phyloP scores from a whole-genome alignment of 2,113 vertebrate species.

The Gadus macrocephalus region DNA sequence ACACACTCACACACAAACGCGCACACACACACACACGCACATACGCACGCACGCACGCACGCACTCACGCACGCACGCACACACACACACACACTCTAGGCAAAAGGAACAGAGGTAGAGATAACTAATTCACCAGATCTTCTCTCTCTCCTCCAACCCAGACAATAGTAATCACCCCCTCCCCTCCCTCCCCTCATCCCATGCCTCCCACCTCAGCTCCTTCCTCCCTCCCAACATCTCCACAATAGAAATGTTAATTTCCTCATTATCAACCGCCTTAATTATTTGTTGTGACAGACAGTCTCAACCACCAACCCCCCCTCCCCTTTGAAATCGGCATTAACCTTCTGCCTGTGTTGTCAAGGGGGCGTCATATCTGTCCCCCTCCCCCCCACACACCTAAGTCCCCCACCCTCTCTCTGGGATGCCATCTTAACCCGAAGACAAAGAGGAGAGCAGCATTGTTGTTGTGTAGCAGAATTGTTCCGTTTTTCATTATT shows the following conservation, averaged over 20 bases:
- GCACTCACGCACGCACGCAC: background rate
- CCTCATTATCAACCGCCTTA: constrained; percentile 90
- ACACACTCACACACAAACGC: no score
- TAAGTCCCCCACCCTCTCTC: constrained; percentile 31
- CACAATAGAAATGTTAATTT: constrained; percentile 99
- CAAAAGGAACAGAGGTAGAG: background rate
- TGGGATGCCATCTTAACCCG: constrained; percentile 83
- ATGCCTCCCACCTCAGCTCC: no score
- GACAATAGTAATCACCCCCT: constrained; percentile 49
- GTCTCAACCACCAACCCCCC: constrained; percentile 77
- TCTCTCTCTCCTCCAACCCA: constrained; percentile 71
- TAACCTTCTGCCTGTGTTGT: constrained; percentile 98
- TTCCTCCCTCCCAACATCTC: background rate
- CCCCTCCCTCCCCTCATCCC: background rate
- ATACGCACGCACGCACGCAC: constrained; percentile 20
- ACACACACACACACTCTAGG: background rate
- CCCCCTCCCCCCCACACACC: constrained; percentile 58
- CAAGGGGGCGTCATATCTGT: constrained; percentile 91
- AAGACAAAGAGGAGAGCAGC: constrained; percentile 87
- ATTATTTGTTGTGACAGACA: constrained; percentile 99
- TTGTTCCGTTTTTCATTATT: no score
- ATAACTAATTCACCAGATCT: constrained; percentile 70
- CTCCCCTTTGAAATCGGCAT: constrained; percentile 95
- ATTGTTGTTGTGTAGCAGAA: constrained; percentile 71
- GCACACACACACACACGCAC: background rate